These are phyloP conservation scores for Oryzias melastigma DNA, from an alignment of 2,113 vertebrate species.

Conservation along the genomic window DNA sequence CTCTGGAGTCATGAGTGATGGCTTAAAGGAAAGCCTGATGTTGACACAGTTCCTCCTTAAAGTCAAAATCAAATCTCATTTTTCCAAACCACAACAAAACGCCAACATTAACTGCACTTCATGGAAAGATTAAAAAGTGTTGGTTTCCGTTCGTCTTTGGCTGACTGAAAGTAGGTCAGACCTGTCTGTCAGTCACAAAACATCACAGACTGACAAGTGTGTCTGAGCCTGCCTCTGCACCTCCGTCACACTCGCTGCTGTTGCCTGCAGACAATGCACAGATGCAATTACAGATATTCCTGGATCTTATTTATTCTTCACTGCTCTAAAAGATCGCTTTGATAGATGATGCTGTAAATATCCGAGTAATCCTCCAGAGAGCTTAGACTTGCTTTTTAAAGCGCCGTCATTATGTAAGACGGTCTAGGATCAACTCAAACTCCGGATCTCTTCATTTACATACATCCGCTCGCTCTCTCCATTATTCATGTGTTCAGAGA, in stretches of 20 bases:
- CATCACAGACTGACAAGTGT: constrained; percentile 59
- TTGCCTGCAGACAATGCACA: constrained; percentile 53
- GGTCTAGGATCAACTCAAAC: neutral
- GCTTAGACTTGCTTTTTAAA: constrained; percentile 8
- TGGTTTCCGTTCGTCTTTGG: constrained; percentile 43
- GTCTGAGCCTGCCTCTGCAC: constrained; percentile 42
- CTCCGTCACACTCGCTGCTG: constrained; percentile 27
- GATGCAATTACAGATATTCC: constrained; percentile 70
- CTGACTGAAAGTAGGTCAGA: constrained; percentile 63
- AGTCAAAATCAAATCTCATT: constrained; percentile 5
- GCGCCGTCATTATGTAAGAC: constrained; percentile 2
- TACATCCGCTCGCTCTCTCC: neutral
- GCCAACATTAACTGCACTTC: constrained; percentile 33
- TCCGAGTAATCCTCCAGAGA: constrained; percentile 34
- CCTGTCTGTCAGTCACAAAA: constrained; percentile 65
- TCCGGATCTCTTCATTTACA: neutral
- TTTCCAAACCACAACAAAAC: constrained; percentile 6
- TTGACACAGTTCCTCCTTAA: neutral
- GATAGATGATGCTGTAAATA: constrained; percentile 49
- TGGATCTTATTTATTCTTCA: constrained; percentile 57
- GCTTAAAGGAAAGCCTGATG: too few relatives aligned
- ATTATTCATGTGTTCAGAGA: neutral
- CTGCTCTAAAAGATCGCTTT: constrained; percentile 43
- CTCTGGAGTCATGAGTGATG: too few relatives aligned
- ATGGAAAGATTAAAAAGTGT: constrained; percentile 35